These are phyloP conservation scores for Halictus rubicundus DNA, from an alignment of 1,140 invertebrate genomes.

Conservation along the genomic window DNA sequence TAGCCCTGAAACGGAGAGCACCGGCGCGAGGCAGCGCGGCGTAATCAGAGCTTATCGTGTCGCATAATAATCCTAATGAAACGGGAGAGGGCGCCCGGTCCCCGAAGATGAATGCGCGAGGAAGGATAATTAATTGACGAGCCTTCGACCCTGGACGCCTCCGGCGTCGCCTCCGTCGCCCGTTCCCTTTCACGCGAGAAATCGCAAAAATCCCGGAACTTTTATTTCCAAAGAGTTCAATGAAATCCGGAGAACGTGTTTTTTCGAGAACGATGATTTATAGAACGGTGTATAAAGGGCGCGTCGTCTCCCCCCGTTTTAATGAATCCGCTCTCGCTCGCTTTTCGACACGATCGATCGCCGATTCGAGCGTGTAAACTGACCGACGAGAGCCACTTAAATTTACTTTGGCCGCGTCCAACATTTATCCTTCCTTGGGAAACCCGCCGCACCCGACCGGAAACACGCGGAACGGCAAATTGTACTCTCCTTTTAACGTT, in stretches of 20 bases:
- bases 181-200: neutral
- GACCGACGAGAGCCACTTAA: no score
- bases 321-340: no score
- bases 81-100: slow-evolving; percentile 51
- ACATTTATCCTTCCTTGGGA: no score
- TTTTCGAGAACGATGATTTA: slow-evolving; percentile 37
- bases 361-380: no score
- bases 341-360: no score
- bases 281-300: neutral
- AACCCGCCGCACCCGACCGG: no score
- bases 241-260: slow-evolving; percentile 8
- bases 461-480: no score
- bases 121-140: slow-evolving; percentile 67
- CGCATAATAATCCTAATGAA: slow-evolving; percentile 65
- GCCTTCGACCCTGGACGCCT: slow-evolving; percentile 40
- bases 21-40: slow-evolving; percentile 25
- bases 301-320: no score
- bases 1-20: slow-evolving; percentile 45
- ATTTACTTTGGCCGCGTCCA: neutral
- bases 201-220: neutral
- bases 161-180: neutral
- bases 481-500: no score
- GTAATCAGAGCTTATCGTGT: slow-evolving; percentile 60
- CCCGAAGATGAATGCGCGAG: slow-evolving; percentile 65
- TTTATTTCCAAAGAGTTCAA: neutral